A percentile compares a stretch with the other conserved stretches of the same genome.
Evolutionary conservation across 2,888 invertebrate genomes (phyloP).

Genomic region (Odiellus spinosus): DNA sequence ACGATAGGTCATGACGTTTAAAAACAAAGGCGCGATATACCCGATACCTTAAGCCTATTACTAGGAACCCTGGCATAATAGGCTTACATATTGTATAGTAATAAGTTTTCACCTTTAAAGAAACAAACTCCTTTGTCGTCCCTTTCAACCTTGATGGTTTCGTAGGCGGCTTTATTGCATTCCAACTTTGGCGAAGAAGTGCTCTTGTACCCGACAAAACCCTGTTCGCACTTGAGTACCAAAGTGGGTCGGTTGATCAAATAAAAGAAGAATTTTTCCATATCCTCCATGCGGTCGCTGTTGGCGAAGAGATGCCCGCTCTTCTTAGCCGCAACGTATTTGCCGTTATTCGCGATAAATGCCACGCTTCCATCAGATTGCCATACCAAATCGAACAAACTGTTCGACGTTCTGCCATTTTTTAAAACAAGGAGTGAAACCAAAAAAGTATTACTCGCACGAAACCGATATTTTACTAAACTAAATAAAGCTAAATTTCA

Average conservation of each 20-base stretch:
- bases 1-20: too few species aligned
- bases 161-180: slow-evolving; percentile 88
- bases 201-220: slow-evolving; percentile 77
- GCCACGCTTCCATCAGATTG: slow-evolving; percentile 78
- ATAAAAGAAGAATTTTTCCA: slow-evolving; percentile 85
- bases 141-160: slow-evolving; percentile 77
- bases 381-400: slow-evolving; percentile 85
- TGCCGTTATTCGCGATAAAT: slow-evolving; percentile 84
- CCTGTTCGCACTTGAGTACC: slow-evolving; percentile 86
- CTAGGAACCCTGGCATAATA: too few species aligned
- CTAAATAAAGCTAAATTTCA: too few species aligned
- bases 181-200: slow-evolving; percentile 57
- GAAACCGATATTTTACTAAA: too few species aligned
- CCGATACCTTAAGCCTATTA: too few species aligned
- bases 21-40: too few species aligned
- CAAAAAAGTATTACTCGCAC: too few species aligned
- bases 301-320: slow-evolving; percentile 86
- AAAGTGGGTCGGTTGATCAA: slow-evolving; percentile 84
- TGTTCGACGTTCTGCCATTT: slow-evolving; percentile 68
- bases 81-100: too few species aligned
- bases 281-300: slow-evolving; percentile 57
- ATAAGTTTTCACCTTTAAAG: slow-evolving; percentile 78
- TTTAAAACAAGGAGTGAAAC: too few species aligned
- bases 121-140: slow-evolving; percentile 75
- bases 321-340: slow-evolving; percentile 80